Percentiles rank a stretch among this genome's conserved stretches.
phyloP scores from a whole-genome alignment of 2,888 invertebrate species.

The Oeneis ivallda region DNA sequence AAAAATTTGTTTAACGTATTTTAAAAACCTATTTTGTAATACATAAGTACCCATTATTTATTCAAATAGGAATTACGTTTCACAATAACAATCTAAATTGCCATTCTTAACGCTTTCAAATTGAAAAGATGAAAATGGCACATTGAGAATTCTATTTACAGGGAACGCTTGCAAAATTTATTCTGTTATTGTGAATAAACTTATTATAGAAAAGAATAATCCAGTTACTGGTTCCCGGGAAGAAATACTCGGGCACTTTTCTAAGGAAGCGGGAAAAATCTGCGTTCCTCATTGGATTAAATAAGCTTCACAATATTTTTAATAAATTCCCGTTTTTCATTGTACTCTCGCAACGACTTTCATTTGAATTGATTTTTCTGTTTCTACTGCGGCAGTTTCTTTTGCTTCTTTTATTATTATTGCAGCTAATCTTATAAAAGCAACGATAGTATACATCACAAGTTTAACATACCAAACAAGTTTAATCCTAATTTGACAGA shows the following conservation, averaged over 20 bases:
- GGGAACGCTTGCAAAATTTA: conserved; percentile 49
- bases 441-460: neutral
- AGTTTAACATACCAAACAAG: no score
- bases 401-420: neutral
- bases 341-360: conserved; percentile 54
- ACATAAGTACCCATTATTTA: neutral
- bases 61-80: conserved; percentile 31
- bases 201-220: conserved; percentile 77
- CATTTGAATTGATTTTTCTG: conserved; percentile 53
- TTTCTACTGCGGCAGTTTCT: conserved; percentile 1
- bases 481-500: no score
- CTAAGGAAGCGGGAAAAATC: conserved; percentile 50
- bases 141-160: conserved; percentile 46
- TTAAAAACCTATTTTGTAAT: neutral
- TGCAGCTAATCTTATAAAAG: neutral
- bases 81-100: conserved; percentile 34
- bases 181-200: conserved; percentile 73
- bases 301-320: conserved; percentile 72
- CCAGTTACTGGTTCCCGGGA: conserved; percentile 61
- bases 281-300: conserved; percentile 69
- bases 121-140: conserved; percentile 39
- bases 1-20: no score
- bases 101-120: conserved; percentile 36
- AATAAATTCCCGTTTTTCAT: conserved; percentile 75
- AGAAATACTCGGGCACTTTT: conserved; percentile 54